Evolutionary conservation across 2,888 invertebrate species (phyloP).

Genomic region (Brassicogethes aeneus): DNA sequence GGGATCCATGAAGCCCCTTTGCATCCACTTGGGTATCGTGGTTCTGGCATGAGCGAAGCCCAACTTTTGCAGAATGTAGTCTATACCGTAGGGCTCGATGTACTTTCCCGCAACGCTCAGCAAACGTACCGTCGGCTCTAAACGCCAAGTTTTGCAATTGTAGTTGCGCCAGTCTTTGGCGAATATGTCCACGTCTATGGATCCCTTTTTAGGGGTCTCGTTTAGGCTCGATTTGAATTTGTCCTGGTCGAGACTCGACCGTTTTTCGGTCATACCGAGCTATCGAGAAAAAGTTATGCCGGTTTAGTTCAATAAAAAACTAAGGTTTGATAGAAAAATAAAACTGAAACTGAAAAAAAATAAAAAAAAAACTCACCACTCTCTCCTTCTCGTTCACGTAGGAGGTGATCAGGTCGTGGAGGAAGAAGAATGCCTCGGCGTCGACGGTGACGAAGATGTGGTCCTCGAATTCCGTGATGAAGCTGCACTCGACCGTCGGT

Average conservation of each 20-base stretch:
- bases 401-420: constrained; percentile 93
- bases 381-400: constrained; percentile 91
- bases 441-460: constrained; percentile 97
- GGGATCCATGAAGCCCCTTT: constrained; percentile 96
- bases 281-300: no score
- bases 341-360: constrained; percentile 6
- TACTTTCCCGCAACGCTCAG: constrained; percentile 63
- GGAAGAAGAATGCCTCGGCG: constrained; percentile 95
- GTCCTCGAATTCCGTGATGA: constrained; percentile 97
- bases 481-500: constrained; percentile 90
- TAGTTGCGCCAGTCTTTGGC: constrained; percentile 85
- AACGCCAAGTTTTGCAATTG: constrained; percentile 91
- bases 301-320: no score
- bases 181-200: constrained; percentile 51
- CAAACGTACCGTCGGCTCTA: constrained; percentile 85
- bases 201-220: constrained; percentile 26
- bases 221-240: constrained; percentile 19
- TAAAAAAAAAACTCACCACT: constrained; percentile 46
- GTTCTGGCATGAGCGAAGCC: constrained; percentile 96
- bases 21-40: constrained; percentile 99
- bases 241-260: constrained; percentile 23
- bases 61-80: constrained; percentile 94
- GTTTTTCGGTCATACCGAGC: constrained; percentile 27
- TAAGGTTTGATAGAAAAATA: constrained; percentile 7
- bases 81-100: constrained; percentile 96